Base-by-base conservation (phyloP, 2,888 invertebrate genomes). In the Ophioninae sp. region DNA sequence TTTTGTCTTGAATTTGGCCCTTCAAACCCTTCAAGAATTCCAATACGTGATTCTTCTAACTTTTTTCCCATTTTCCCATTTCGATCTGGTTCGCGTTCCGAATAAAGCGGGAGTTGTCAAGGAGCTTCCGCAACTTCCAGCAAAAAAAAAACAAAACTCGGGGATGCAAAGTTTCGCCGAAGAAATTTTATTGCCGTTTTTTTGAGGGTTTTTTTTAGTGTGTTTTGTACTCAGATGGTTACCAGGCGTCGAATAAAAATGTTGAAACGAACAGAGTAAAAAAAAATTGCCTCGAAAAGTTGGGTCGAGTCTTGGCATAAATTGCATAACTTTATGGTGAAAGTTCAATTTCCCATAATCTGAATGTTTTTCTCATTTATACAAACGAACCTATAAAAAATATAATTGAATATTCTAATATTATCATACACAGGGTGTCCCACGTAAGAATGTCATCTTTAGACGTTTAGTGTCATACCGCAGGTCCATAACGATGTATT, bases 61-160 rank as follows among this genome's bases (percentile, higher is more conserved):
- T 67, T 37, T 75, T 74, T 44, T 79, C 79, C 72, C n/a, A 64
- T 30, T n/a, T 71, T 30, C 63, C 58, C 37, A 69, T 63, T 78
- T 17, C 10, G 20, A 37, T 69, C 17, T 17, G 63, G 37, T 69
- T 58, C 22, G 17, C 65, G 58, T 58, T 37, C 22, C 58, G 58
- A 65, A 56, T 65, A 17, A 56, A 65, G 13, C 0, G 6, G 20
- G 30, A 65, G 65, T 65, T 7, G 20, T 56, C 1, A 7, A 23
- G 63, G 2, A 22, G 61, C 22, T 72, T 72, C 13, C n/a, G 61
- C 41, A 64, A 64, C 37, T 64, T 64, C n/a, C 63, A 6, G 13
- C 17, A 63, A 63, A 23, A 23, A 30, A 30, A 30, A 30, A 30
- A 30, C 63, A 20, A 30, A 13, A 5, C 30, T 30, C 30, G 6